phyloP scores from a whole-genome alignment of 2,888 invertebrate species.

The Conistra vaccinii region DNA sequence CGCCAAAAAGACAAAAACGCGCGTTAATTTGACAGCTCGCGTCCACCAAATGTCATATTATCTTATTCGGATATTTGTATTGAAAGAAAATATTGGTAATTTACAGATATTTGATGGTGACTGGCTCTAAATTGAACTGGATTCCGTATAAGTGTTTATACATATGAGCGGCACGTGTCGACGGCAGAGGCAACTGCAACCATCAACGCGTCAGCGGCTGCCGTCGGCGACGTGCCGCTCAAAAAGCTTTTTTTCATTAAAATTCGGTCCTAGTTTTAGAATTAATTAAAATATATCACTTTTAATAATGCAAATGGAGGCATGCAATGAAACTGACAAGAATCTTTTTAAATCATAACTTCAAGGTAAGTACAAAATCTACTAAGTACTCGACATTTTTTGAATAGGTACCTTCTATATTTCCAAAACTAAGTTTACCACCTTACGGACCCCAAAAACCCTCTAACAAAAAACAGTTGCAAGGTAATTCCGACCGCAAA shows the following conservation, averaged over 20 bases:
- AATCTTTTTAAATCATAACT: background rate
- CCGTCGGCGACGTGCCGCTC: no score
- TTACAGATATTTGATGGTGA: constrained; percentile 5
- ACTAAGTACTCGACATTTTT: background rate
- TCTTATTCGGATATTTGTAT: constrained; percentile 43
- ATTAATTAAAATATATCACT: no score
- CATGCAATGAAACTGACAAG: background rate
- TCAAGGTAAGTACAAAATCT: background rate
- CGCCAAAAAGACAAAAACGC: constrained; percentile 63
- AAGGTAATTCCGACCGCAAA: constrained; percentile 75
- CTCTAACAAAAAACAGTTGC: constrained; percentile 54
- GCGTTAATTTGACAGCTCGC: constrained; percentile 74
- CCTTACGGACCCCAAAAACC: constrained; percentile 37
- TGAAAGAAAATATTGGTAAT: constrained; percentile 22
- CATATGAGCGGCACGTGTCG: no score
- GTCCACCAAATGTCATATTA: constrained; percentile 79
- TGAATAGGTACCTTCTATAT: background rate
- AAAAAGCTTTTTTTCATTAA: background rate
- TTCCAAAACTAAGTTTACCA: background rate
- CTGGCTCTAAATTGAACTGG: background rate
- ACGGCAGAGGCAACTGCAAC: no score
- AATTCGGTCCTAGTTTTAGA: background rate
- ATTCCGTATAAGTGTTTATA: constrained; percentile 36
- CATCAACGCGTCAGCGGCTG: no score
- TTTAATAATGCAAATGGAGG: background rate